Evolutionary conservation across 2,113 vertebrate species (phyloP).

Genomic region (Eulemur rufifrons): DNA sequence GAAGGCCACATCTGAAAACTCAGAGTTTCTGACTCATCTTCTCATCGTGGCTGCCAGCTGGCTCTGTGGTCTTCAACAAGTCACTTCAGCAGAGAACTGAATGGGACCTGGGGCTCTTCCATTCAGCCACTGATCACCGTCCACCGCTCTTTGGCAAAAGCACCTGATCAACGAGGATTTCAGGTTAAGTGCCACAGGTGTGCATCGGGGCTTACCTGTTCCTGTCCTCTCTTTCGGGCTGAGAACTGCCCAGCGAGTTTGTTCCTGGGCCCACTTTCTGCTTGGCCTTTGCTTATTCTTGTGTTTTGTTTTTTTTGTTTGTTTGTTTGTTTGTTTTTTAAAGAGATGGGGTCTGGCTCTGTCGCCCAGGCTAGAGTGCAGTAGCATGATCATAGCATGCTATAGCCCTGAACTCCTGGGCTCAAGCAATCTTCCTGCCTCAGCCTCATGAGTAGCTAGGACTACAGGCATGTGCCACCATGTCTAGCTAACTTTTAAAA

Average conservation of each 20-base stretch:
- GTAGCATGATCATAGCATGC: too few species aligned
- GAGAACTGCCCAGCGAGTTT: not conserved
- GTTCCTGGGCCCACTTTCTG: not conserved
- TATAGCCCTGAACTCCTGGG: too few species aligned
- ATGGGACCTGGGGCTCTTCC: not conserved
- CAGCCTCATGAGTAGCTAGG: too few species aligned
- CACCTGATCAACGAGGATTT: not conserved
- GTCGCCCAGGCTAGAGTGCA: too few species aligned
- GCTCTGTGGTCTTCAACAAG: slow-evolving; percentile 13
- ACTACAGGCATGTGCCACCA: too few species aligned
- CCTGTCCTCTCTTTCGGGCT: not conserved
- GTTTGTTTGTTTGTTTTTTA: too few species aligned
- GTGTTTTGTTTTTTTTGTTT: too few species aligned
- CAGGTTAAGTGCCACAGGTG: not conserved
- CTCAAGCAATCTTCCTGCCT: too few species aligned
- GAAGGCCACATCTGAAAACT: slow-evolving; percentile 21
- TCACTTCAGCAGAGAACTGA: not conserved
- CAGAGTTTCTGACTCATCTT: slow-evolving; percentile 44
- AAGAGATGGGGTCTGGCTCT: too few species aligned
- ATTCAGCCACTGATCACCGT: slow-evolving; percentile 2
- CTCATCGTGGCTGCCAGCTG: slow-evolving; percentile 42
- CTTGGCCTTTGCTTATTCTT: not conserved
- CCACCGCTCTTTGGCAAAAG: not conserved
- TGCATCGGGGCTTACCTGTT: not conserved
- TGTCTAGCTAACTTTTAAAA: too few species aligned